phyloP scores from a whole-genome alignment of 2,113 vertebrate genomes.

The Coturnix japonica region DNA sequence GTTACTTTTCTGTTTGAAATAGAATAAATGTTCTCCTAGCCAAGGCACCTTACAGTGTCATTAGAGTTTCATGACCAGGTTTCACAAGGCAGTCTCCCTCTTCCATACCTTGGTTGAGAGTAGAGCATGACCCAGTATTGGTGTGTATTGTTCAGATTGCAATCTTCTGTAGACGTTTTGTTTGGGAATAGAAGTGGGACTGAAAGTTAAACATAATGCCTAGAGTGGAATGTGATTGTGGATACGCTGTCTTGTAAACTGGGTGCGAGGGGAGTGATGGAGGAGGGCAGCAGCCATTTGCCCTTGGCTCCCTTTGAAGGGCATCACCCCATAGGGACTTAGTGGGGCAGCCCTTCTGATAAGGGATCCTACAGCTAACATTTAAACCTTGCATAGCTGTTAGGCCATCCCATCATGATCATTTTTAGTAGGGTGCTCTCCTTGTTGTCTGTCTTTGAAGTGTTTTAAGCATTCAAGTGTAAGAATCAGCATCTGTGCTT shows the following conservation, averaged over 20 bases:
- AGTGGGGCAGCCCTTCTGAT: too few relatives aligned
- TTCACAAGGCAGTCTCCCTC: neutral
- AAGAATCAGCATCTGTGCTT: too few relatives aligned
- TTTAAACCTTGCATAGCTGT: too few relatives aligned
- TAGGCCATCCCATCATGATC: too few relatives aligned
- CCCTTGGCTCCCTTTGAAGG: too few relatives aligned
- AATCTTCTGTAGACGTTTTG: neutral
- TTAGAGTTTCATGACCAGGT: neutral
- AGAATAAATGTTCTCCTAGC: conserved; percentile 46
- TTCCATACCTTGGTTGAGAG: neutral
- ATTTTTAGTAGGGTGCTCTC: too few relatives aligned
- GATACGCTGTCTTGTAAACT: neutral
- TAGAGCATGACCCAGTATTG: neutral
- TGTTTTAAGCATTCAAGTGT: too few relatives aligned
- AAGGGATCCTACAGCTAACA: too few relatives aligned
- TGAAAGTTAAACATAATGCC: neutral
- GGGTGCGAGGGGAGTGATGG: too few relatives aligned
- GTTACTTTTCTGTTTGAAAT: neutral
- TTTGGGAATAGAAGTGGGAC: neutral
- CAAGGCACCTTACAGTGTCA: conserved; percentile 30
- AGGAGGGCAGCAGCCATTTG: too few relatives aligned
- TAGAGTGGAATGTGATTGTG: neutral
- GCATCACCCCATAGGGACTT: too few relatives aligned
- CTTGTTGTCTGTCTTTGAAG: too few relatives aligned
- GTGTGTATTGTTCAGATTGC: neutral